A percentile compares a stretch with the other conserved stretches of the same genome.
Evolutionary conservation across 2,888 invertebrate genomes (phyloP).

Genomic region (Lasioglossum villosulum): DNA sequence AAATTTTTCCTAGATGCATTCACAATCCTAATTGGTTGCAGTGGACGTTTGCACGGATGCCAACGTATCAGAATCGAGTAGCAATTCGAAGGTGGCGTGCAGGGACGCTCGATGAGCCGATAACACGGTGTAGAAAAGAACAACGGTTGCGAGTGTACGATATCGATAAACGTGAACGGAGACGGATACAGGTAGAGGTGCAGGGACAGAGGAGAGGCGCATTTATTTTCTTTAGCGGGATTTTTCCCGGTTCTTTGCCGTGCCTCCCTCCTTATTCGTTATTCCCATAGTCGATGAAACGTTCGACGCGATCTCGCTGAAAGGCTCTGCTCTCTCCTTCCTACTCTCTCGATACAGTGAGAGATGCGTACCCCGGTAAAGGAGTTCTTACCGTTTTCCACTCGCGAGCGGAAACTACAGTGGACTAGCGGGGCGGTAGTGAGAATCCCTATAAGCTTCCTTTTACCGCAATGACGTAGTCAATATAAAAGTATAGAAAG

Average conservation of each 20-base stretch:
- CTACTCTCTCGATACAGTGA: constrained; percentile 23
- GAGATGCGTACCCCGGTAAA: constrained; percentile 55
- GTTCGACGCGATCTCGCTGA: constrained; percentile 66
- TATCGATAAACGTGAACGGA: neutral
- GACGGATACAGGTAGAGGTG: neutral
- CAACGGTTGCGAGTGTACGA: neutral
- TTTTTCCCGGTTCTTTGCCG: constrained; percentile 19
- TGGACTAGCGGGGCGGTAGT: constrained; percentile 65
- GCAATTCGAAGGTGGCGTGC: neutral
- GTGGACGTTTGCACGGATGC: neutral
- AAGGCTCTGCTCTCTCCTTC: constrained; percentile 51
- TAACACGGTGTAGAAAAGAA: neutral
- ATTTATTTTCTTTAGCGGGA: neutral
- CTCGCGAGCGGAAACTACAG: constrained; percentile 54
- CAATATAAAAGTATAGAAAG: constrained; percentile 55
- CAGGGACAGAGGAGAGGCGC: neutral
- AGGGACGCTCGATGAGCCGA: no score
- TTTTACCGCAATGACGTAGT: constrained; percentile 63
- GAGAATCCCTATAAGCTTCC: constrained; percentile 68
- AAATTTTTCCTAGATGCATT: neutral
- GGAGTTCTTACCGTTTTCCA: constrained; percentile 59
- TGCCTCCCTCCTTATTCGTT: constrained; percentile 13
- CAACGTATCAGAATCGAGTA: neutral
- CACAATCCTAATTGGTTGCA: neutral
- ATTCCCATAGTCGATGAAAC: constrained; percentile 48